Conservation (phyloP, 2,888 invertebrate species). For the Drosophila sordidula region DNA sequence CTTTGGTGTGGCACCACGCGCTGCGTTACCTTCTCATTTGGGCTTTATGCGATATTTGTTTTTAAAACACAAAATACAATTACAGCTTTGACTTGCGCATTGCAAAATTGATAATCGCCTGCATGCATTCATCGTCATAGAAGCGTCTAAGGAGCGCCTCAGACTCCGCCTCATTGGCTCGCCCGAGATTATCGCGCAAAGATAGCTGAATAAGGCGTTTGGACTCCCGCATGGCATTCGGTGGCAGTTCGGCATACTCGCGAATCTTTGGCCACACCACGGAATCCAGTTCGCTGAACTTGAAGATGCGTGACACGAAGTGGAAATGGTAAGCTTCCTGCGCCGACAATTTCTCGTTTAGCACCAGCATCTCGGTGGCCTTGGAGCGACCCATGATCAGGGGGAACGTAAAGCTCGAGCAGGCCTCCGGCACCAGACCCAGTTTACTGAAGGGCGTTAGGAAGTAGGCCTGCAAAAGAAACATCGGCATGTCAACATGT, state of each 20-base stretch:
- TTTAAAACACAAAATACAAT: constrained; percentile 8
- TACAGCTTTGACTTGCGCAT: constrained; percentile 80
- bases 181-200: constrained; percentile 87
- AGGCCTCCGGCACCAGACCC: constrained; percentile 95
- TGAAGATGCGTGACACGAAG: constrained; percentile 92
- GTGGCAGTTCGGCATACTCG: constrained; percentile 86
- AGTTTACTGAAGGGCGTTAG: constrained; percentile 94
- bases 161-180: constrained; percentile 90
- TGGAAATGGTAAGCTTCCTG: constrained; percentile 91
- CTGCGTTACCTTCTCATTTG: neutral
- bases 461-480: constrained; percentile 91
- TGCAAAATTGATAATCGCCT: constrained; percentile 85
- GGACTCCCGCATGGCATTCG: constrained; percentile 87
- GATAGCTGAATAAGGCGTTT: constrained; percentile 89
- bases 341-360: constrained; percentile 92
- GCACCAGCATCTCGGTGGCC: constrained; percentile 88
- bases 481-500: constrained; percentile 1
- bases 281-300: constrained; percentile 87
- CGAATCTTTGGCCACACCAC: constrained; percentile 87
- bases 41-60: neutral
- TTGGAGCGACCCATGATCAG: constrained; percentile 92
- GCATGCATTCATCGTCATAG: constrained; percentile 88
- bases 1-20: neutral
- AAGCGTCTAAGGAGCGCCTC: constrained; percentile 88
- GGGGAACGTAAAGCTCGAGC: constrained; percentile 94